These are phyloP conservation scores for Callionymus lyra DNA, from an alignment of 2,113 vertebrate genomes.

Conservation along the genomic window DNA sequence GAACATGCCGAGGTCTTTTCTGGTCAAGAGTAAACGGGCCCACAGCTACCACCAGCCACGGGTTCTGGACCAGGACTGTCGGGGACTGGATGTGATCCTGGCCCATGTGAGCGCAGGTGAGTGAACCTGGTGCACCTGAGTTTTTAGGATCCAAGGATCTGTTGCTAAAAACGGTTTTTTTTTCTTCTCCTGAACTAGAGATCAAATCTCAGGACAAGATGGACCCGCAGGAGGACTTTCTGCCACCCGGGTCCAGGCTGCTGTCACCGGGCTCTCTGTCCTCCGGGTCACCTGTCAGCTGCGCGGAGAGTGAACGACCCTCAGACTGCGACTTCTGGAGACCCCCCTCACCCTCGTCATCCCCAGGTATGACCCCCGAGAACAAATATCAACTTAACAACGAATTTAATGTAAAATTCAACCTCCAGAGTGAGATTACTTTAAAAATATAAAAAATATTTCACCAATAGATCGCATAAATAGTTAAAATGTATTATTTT, in stretches of 20 bases:
- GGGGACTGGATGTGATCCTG: constrained; percentile 64
- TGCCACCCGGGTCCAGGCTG: constrained; percentile 63
- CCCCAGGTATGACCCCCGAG: constrained; percentile 70
- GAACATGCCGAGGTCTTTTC: constrained; percentile 90
- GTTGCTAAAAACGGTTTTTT: background rate
- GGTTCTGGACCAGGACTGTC: constrained; percentile 72
- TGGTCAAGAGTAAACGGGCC: constrained; percentile 95
- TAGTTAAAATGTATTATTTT: too few species aligned
- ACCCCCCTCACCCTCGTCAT: constrained; percentile 84
- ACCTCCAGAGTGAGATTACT: too few species aligned
- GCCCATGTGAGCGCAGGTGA: constrained; percentile 77
- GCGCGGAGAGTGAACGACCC: constrained; percentile 72
- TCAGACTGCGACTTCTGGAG: constrained; percentile 85
- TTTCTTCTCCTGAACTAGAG: constrained; percentile 29
- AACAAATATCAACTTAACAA: too few species aligned
- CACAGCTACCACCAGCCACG: constrained; percentile 96
- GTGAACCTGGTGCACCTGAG: constrained; percentile 9
- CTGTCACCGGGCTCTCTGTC: constrained; percentile 49
- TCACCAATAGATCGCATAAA: too few species aligned
- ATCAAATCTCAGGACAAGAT: constrained; percentile 38
- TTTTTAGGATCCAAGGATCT: background rate
- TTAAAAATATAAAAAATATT: too few species aligned
- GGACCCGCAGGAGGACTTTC: constrained; percentile 41
- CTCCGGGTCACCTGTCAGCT: constrained; percentile 78
- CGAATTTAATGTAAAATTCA: too few species aligned